A percentile compares a stretch with the other conserved stretches of the same genome.
These are phyloP conservation scores for Eristalis arbustorum DNA, from an alignment of 2,888 invertebrate genomes.

Conservation along the genomic window DNA sequence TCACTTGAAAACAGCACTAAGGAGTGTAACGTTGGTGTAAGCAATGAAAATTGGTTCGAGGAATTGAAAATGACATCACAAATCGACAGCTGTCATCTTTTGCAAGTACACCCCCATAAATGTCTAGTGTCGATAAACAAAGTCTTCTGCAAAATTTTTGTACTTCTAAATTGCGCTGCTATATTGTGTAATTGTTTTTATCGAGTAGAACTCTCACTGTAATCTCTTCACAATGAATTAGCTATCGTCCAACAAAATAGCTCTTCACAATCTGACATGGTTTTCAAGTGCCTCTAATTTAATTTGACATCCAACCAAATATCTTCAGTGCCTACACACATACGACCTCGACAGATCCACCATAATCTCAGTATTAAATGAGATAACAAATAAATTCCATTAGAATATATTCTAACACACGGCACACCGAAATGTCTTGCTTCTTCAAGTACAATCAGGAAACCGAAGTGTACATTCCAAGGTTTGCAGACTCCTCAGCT, in stretches of 20 bases:
- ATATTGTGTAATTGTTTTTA: not conserved
- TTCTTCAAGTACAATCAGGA: conserved; percentile 86
- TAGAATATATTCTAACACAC: not conserved
- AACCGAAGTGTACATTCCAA: conserved; percentile 85
- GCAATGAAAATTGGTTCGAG: not conserved
- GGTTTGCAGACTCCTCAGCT: conserved; percentile 83
- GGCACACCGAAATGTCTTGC: conserved; percentile 85
- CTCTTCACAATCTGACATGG: not conserved
- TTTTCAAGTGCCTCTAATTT: not conserved
- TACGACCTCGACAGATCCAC: not conserved
- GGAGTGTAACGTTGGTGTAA: not conserved
- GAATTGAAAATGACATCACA: not conserved
- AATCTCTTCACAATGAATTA: not conserved
- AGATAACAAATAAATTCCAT: conserved; percentile 23
- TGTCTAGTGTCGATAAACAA: not conserved
- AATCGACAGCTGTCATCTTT: not conserved
- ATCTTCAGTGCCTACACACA: not conserved
- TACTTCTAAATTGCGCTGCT: not conserved
- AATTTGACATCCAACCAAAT: not conserved
- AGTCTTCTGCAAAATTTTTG: not conserved
- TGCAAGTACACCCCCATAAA: not conserved
- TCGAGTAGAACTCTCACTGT: not conserved
- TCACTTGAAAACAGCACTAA: not conserved
- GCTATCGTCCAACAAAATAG: not conserved
- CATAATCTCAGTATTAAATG: conserved; percentile 5